Percentiles rank a stretch among this genome's conserved stretches.
Conservation (phyloP, 2,797 vertebrate species). For the Erethizon dorsatum region DNA sequence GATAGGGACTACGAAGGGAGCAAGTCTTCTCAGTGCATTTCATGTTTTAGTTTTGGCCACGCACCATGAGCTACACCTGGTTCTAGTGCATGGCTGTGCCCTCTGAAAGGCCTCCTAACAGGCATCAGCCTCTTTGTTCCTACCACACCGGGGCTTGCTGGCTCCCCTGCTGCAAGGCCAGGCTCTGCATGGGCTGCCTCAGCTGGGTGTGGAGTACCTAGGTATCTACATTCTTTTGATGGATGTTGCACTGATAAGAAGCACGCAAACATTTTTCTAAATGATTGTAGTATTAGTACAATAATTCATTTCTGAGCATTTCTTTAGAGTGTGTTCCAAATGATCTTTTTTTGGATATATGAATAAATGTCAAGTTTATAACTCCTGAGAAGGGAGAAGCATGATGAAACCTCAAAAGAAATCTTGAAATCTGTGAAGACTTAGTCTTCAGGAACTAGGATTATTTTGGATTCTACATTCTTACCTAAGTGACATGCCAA, state of each 20-base stretch:
- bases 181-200: background rate
- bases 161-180: background rate
- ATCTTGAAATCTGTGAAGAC: constrained; percentile 63
- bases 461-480: constrained; percentile 67
- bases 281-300: constrained; percentile 40
- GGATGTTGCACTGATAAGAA: background rate
- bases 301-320: constrained; percentile 39
- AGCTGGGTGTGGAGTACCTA: background rate
- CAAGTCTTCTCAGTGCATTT: background rate
- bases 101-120: constrained; percentile 93
- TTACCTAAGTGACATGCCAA: constrained; percentile 60
- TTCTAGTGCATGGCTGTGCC: constrained; percentile 94
- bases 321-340: background rate
- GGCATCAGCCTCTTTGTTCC: constrained; percentile 88
- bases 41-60: background rate
- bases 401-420: constrained; percentile 58
- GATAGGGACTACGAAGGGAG: too few relatives aligned
- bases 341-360: constrained; percentile 44
- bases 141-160: background rate
- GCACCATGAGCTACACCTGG: background rate
- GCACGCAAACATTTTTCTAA: constrained; percentile 26
- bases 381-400: constrained; percentile 28
- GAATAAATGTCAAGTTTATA: constrained; percentile 62
- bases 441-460: constrained; percentile 53
- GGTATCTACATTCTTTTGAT: background rate